These are phyloP conservation scores for Myoxocephalus aenaeus DNA, from an alignment of 2,797 vertebrate genomes.

Conservation along the genomic window DNA sequence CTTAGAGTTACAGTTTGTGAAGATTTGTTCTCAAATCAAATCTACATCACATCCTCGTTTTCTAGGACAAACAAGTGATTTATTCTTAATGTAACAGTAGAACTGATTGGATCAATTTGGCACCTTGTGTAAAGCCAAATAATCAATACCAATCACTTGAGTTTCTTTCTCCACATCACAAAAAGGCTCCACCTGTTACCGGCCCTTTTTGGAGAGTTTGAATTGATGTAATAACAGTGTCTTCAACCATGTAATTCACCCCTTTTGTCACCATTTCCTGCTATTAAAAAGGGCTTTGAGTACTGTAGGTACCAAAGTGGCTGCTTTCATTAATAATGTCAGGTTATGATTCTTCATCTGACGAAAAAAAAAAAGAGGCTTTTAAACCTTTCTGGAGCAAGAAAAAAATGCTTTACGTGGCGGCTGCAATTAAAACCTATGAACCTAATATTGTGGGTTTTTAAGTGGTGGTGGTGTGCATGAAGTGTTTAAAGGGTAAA, in stretches of 20 bases:
- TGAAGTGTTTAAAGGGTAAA: conserved; percentile 3
- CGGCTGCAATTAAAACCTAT: conserved; percentile 8
- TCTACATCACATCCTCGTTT: background rate
- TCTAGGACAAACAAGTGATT: conserved; percentile 4
- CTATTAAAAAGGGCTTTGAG: conserved; percentile 30
- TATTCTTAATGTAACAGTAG: conserved; percentile 14
- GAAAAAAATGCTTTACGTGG: background rate
- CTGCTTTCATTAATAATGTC: conserved; percentile 29
- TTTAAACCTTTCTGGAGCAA: conserved; percentile 15
- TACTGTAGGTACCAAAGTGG: conserved; percentile 24
- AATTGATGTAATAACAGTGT: conserved; percentile 32
- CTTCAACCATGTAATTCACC: conserved; percentile 27
- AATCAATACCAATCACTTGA: conserved; percentile 10
- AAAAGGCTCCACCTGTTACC: background rate
- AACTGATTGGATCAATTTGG: conserved; percentile 34
- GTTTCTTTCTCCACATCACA: conserved; percentile 16
- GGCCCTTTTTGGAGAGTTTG: conserved; percentile 6
- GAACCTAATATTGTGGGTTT: conserved; percentile 7
- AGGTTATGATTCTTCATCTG: conserved; percentile 24
- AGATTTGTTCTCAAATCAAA: background rate
- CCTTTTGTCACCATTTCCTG: conserved; percentile 16
- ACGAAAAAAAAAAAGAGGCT: background rate
- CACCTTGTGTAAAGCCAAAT: too few species aligned
- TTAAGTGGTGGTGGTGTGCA: background rate
- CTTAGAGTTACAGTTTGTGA: background rate